Percentiles rank a stretch among this genome's conserved stretches.
phyloP scores from a whole-genome alignment of 2,888 invertebrate genomes.

The Leptinotarsa rubiginosa region DNA sequence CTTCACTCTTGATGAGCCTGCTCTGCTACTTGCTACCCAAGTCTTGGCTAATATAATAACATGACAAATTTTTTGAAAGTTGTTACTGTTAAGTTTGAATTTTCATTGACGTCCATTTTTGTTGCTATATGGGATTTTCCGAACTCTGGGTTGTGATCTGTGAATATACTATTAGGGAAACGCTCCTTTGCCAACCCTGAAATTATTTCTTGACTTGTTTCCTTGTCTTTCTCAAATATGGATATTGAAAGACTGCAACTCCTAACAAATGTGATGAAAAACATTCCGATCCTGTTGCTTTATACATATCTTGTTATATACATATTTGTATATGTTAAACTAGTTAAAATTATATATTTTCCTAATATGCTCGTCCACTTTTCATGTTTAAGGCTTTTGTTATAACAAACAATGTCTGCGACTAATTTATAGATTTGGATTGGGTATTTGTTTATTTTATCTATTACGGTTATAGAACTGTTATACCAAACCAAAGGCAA shows the following conservation, averaged over 20 bases:
- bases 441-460: slow-evolving; percentile 54
- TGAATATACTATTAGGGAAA: slow-evolving; percentile 3
- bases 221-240: slow-evolving; percentile 29
- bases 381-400: slow-evolving; percentile 60
- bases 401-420: slow-evolving; percentile 61
- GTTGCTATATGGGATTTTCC: neutral
- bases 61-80: slow-evolving; percentile 8
- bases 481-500: slow-evolving; percentile 49
- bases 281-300: slow-evolving; percentile 54
- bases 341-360: slow-evolving; percentile 44
- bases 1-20: too few relatives aligned
- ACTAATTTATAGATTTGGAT: slow-evolving; percentile 58
- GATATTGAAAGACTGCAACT: slow-evolving; percentile 39
- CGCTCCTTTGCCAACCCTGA: neutral
- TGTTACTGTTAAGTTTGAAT: neutral
- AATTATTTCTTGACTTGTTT: slow-evolving; percentile 14
- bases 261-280: slow-evolving; percentile 46
- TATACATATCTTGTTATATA: slow-evolving; percentile 45
- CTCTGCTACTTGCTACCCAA: too few relatives aligned
- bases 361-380: slow-evolving; percentile 44
- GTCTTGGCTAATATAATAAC: slow-evolving; percentile 2
- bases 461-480: slow-evolving; percentile 48
- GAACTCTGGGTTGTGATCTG: slow-evolving; percentile 11
- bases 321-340: slow-evolving; percentile 34
- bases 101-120: neutral